Base-by-base conservation (phyloP, 2,113 vertebrate genomes). In the Cinclus cinclus region DNA sequence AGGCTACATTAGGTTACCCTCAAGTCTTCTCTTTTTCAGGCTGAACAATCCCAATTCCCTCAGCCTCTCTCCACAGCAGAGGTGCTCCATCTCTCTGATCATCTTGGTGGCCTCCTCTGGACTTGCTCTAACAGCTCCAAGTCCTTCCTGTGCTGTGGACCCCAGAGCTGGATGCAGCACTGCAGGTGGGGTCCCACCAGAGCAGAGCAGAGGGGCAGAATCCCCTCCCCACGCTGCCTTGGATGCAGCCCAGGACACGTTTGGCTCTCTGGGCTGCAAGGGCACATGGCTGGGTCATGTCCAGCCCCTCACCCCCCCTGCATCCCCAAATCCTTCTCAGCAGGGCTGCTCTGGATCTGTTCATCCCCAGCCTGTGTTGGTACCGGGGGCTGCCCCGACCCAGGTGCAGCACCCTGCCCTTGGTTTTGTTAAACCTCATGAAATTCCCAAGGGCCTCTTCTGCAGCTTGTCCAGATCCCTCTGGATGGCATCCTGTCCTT, bases 381-480 rank as follows among this genome's bases (percentile, higher is more conserved):
- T 37, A 9, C 31, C 0, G 0, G 31, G 17, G 25, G 0, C 19
- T 73, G 31, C 8, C 35, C 58, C 0, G 6, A 56, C 22, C 18
- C 59, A 37, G 15, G 31, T 18, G 59, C 59, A 73, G 50, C 50
- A 37, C 10, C 31, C 30, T 47, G 24, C 6, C 0, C 22, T 19
- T 65, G 25, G 10, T 50, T 3, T 37, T 65, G 12, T 50, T 37
- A 64, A 49, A 35, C 3, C 0, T 3, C 37, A 27, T 11, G 7
- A 37, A 10, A n/a, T 65, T 44, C 28, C 23, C 28, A 37, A 10
- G 23, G 19, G 16, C 7, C 9, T 39, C 15, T 39, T 30, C 46
- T 75, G 0, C 1, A 67, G 13, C 24, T 46, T n/a, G 28, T 60
- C 15, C 69, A 74, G 33, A 11, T 7, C 15, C 20, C 39, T 62